A percentile compares a stretch with the other conserved stretches of the same genome.
Evolutionary conservation across 2,888 invertebrate species (phyloP).

Genomic region (Empis stercorea): DNA sequence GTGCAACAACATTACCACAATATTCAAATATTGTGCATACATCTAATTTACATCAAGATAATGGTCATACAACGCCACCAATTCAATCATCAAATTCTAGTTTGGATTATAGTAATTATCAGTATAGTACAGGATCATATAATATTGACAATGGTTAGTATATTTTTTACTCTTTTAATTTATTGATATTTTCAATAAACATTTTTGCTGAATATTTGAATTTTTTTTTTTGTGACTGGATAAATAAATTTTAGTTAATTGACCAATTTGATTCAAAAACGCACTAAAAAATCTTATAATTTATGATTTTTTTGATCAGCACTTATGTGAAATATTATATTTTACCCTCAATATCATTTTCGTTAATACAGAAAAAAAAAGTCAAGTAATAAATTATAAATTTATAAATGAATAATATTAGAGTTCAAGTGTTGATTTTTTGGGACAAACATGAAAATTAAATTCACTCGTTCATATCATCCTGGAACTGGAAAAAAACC

Average conservation of each 20-base stretch:
- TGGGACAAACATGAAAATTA: no score
- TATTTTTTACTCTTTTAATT: neutral
- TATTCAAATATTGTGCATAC: conserved; percentile 28
- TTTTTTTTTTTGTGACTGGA: neutral
- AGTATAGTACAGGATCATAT: conserved; percentile 24
- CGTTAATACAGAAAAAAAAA: neutral
- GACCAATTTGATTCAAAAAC: no score
- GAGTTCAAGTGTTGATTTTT: no score
- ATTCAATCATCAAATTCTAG: conserved; percentile 16
- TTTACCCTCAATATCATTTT: neutral
- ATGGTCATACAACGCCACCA: conserved; percentile 19
- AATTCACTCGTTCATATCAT: no score
- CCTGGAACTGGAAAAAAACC: no score
- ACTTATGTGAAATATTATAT: neutral
- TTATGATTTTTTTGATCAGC: neutral
- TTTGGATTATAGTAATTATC: conserved; percentile 30
- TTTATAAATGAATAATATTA: no score
- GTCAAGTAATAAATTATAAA: no score
- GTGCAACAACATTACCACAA: conserved; percentile 25
- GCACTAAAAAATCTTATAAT: no score
- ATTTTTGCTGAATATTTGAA: conserved; percentile 5
- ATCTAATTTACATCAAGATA: conserved; percentile 2
- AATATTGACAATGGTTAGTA: conserved; percentile 33
- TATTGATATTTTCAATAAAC: neutral
- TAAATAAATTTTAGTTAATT: no score